These are phyloP conservation scores for Lineus longissimus DNA, from an alignment of 1,140 invertebrate species.

Conservation along the genomic window DNA sequence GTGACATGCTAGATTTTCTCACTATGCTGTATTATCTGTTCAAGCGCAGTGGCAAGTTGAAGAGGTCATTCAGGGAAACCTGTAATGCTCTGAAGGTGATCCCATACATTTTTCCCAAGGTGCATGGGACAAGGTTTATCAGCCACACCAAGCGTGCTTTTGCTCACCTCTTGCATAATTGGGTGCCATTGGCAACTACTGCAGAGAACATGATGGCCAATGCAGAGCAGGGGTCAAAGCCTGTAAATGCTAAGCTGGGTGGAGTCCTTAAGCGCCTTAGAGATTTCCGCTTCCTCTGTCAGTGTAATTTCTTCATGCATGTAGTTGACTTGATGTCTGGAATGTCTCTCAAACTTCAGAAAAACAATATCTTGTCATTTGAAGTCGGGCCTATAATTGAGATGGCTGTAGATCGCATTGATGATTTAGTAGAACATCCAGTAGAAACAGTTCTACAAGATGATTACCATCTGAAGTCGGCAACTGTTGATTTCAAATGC, in stretches of 20 bases:
- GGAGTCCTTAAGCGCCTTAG: background rate
- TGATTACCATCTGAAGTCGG: too few relatives aligned
- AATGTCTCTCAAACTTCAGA: background rate
- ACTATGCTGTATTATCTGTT: background rate
- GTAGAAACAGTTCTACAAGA: too few relatives aligned
- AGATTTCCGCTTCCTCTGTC: background rate
- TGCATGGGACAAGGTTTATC: background rate
- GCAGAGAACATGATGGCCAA: background rate
- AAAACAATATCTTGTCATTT: background rate
- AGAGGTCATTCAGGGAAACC: background rate
- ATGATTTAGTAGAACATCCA: background rate
- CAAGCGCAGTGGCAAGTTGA: background rate
- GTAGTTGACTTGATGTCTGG: background rate
- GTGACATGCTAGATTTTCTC: background rate
- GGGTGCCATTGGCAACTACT: background rate
- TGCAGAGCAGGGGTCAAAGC: background rate
- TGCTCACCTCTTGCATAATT: background rate
- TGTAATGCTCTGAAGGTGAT: background rate
- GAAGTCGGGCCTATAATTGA: background rate
- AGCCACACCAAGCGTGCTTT: background rate
- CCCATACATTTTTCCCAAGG: background rate
- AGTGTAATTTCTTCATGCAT: background rate
- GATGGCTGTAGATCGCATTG: background rate
- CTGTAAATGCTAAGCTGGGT: background rate
- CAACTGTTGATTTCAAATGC: background rate